These are phyloP conservation scores for Ophion slaviceki DNA, from an alignment of 2,888 invertebrate genomes.

Conservation along the genomic window DNA sequence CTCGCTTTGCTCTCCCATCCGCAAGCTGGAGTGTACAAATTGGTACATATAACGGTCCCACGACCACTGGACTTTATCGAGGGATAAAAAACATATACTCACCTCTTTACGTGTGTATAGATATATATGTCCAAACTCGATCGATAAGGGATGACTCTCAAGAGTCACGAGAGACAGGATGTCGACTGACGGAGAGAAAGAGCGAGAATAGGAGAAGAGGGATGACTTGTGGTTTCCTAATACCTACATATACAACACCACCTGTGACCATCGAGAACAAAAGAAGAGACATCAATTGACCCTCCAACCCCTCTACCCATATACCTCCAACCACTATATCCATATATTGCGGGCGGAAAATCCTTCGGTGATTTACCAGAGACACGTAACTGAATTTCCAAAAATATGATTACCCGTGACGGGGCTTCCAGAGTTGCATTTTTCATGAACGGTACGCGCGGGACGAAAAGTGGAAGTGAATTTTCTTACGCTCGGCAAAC, in stretches of 20 bases:
- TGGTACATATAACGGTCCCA: conserved; percentile 55
- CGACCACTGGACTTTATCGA: conserved; percentile 33
- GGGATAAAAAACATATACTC: neutral
- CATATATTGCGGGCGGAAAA: neutral
- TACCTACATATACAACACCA: conserved; percentile 13
- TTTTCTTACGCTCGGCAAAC: no score
- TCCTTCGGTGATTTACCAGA: neutral
- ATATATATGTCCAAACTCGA: conserved; percentile 1
- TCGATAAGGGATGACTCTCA: conserved; percentile 66
- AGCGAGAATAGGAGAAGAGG: conserved; percentile 5
- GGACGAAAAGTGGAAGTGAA: conserved; percentile 1
- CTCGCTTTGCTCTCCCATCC: neutral
- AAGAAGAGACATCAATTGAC: conserved; percentile 10
- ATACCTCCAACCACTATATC: neutral
- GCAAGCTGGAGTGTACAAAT: conserved; percentile 42
- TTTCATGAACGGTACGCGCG: neutral
- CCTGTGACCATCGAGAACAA: conserved; percentile 45
- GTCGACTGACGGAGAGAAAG: conserved; percentile 39
- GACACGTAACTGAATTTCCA: neutral
- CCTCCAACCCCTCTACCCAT: neutral
- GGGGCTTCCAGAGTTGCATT: neutral
- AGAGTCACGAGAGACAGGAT: conserved; percentile 52
- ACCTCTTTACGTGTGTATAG: neutral
- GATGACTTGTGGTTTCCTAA: conserved; percentile 25
- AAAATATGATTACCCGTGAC: neutral